Evolutionary conservation across 1,140 invertebrate species (phyloP), one percentile per base, ranked within the genome.

Genomic region (Brachionus asplanchnoidis): DNA sequence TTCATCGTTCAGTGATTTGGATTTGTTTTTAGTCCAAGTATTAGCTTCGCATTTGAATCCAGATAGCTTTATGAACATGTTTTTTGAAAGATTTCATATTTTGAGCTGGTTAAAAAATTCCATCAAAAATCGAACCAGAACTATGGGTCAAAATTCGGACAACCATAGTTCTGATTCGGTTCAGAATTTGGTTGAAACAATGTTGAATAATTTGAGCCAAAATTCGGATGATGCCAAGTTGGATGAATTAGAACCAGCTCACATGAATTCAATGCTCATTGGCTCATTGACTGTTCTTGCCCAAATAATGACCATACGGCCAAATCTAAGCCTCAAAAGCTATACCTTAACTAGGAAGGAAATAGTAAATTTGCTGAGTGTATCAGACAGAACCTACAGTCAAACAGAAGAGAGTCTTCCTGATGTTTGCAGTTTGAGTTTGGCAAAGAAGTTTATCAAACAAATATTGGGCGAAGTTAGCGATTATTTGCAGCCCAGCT

Each of bases 1-100:
- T 90, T 97, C 97, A 89, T 97, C 96, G 1, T 97, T 98, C 94
- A 94, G 97, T 0, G 97, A 98, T 90, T 94, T 96, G 87, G 97
- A 98, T 91, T 91, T 98, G 50, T 98, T 95, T 91, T 92, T 98
- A 68, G 86, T 89, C 85, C 89, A 90, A 88, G 88, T 89, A 85
- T 40, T 84, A 14, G 53, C 79, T 9, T 28, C 68, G 14, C 42
- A 77, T 11, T 46, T 65, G 17, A 36, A 82, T 11, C 11, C 79
- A 23, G 53, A 82, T n/a, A 70, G 12, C 7, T 75, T 84, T 46
- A 17, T 70, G 42, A 60, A 36, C 3, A 75, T 53, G 20, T 75
- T 84, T 32, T 75, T 84, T 42, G 66, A 68, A 50, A 26, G 82
- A 46, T 84, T 84, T 73, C 82, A 75, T 70, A 4, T 84, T n/a